A percentile compares a stretch with the other conserved stretches of the same genome.
Conservation (phyloP, 2,888 invertebrate species). For the Acanthococcus lagerstroemiae region DNA sequence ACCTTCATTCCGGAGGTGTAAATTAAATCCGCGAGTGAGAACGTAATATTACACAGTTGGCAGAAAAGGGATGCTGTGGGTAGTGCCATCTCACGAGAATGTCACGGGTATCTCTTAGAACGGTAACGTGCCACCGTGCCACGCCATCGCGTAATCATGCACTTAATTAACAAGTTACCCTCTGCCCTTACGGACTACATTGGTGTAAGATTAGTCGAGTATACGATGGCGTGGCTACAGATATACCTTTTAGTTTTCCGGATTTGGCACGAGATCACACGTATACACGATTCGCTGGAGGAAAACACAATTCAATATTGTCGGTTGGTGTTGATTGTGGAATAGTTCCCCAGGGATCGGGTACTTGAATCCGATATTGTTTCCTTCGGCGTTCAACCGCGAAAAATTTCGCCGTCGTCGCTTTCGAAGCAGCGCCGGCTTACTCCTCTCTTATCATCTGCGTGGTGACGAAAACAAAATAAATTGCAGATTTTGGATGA, state of each 20-base stretch:
- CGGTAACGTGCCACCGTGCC: slow-evolving; percentile 16
- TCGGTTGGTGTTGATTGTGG: slow-evolving; percentile 21
- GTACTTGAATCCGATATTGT: too few species aligned
- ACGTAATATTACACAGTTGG: slow-evolving; percentile 23
- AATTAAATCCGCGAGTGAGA: slow-evolving; percentile 19
- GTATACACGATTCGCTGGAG: slow-evolving; percentile 6
- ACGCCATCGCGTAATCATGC: slow-evolving; percentile 23
- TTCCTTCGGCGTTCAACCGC: too few species aligned
- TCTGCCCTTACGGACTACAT: slow-evolving; percentile 23
- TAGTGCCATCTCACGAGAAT: slow-evolving; percentile 25
- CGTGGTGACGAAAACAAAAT: too few species aligned
- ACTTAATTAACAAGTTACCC: slow-evolving; percentile 27
- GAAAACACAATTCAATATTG: slow-evolving; percentile 23
- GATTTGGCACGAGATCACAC: slow-evolving; percentile 17
- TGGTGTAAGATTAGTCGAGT: slow-evolving; percentile 23
- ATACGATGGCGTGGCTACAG: slow-evolving; percentile 13
- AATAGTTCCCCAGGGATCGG: slow-evolving; percentile 19
- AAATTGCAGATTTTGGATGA: too few species aligned
- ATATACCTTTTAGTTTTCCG: slow-evolving; percentile 3
- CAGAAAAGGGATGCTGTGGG: slow-evolving; percentile 16
- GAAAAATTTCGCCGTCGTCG: too few species aligned
- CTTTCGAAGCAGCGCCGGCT: too few species aligned
- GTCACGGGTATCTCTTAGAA: background rate
- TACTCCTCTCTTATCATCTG: too few species aligned
- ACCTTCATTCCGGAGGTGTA: slow-evolving; percentile 15